These are phyloP conservation scores for Patella ulyssiponensis DNA, from an alignment of 2,888 invertebrate species.

Conservation along the genomic window DNA sequence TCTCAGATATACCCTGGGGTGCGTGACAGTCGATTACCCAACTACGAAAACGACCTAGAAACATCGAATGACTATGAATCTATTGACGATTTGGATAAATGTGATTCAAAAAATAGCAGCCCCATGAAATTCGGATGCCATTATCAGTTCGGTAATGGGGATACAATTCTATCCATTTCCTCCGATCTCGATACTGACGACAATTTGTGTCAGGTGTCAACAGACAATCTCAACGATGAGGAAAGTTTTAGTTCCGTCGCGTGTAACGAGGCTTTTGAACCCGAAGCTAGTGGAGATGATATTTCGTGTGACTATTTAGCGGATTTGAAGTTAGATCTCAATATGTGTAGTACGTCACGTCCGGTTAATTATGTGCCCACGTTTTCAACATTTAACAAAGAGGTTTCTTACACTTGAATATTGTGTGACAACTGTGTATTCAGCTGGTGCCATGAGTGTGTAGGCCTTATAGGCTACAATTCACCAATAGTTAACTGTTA, in stretches of 20 bases:
- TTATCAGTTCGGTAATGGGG: slow-evolving; percentile 2
- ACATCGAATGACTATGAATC: slow-evolving; percentile 2
- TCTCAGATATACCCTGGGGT: not conserved
- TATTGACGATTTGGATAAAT: not conserved
- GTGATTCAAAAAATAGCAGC: not conserved
- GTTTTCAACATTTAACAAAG: slow-evolving; percentile 1
- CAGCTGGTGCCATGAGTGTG: no score
- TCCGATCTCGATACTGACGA: slow-evolving; percentile 7
- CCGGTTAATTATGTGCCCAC: not conserved
- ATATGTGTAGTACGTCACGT: not conserved
- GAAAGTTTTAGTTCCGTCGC: slow-evolving; percentile 9
- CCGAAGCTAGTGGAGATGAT: not conserved
- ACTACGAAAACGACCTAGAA: not conserved
- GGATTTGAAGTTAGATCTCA: not conserved
- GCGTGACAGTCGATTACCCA: not conserved
- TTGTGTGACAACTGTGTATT: no score
- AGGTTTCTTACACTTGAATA: not conserved
- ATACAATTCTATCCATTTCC: not conserved
- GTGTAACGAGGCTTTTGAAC: not conserved
- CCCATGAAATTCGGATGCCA: not conserved
- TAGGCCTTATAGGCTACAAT: no score
- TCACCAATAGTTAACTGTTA: no score
- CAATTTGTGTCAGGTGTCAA: slow-evolving; percentile 2
- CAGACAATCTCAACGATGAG: not conserved
- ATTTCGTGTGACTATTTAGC: slow-evolving; percentile 2